These are phyloP conservation scores for Malacosoma neustria DNA, from an alignment of 2,888 invertebrate species.

Conservation along the genomic window DNA sequence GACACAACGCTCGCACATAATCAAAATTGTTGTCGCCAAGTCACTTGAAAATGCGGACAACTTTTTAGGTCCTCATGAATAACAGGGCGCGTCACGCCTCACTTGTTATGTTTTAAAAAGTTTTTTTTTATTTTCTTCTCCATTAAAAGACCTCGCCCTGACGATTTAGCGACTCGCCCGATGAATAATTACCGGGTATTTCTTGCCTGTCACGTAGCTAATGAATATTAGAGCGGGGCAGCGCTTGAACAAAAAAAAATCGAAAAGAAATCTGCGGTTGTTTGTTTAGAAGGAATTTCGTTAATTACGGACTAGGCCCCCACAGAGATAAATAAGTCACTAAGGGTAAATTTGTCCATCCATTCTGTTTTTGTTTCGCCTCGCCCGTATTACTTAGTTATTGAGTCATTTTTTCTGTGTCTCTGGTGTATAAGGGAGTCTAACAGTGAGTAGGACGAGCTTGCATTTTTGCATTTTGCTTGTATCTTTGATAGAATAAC, in stretches of 20 bases:
- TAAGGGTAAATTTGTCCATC: conserved; percentile 64
- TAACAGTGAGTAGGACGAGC: too few relatives aligned
- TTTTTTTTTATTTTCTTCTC: conserved; percentile 59
- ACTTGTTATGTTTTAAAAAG: conserved; percentile 61
- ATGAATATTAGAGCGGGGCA: conserved; percentile 59
- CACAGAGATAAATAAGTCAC: conserved; percentile 61
- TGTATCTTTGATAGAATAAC: too few relatives aligned
- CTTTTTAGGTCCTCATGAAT: conserved; percentile 57
- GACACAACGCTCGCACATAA: conserved; percentile 36
- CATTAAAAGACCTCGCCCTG: conserved; percentile 52
- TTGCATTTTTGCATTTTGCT: too few relatives aligned
- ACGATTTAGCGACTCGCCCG: conserved; percentile 57
- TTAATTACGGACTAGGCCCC: conserved; percentile 44
- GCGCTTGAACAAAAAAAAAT: conserved; percentile 20
- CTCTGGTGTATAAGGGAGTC: conserved; percentile 6
- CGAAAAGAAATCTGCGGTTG: conserved; percentile 49
- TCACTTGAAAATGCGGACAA: conserved; percentile 27
- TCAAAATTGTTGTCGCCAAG: conserved; percentile 34
- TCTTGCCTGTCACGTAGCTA: conserved; percentile 67
- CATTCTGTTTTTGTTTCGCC: conserved; percentile 52
- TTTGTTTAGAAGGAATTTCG: conserved; percentile 40
- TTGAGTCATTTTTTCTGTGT: conserved; percentile 46
- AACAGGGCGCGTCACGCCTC: conserved; percentile 49
- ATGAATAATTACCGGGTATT: conserved; percentile 70
- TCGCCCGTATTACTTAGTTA: conserved; percentile 46